Percentiles rank a stretch among this genome's conserved stretches.
phyloP scores from a whole-genome alignment of 2,797 vertebrate genomes.

The Champsocephalus esox region DNA sequence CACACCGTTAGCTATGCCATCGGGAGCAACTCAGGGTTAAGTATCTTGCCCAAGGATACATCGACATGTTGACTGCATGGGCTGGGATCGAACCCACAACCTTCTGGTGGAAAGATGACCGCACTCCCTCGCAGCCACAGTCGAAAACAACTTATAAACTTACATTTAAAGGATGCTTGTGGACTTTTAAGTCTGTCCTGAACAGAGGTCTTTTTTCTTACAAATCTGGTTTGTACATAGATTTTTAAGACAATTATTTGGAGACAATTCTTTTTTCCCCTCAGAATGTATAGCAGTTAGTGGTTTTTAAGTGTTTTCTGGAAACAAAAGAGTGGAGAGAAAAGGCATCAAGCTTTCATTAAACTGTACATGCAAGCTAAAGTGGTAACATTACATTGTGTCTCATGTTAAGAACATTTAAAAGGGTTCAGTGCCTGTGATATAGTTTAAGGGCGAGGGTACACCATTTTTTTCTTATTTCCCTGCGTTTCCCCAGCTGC shows the following conservation, averaged over 20 bases:
- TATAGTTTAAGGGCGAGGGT: conserved; percentile 1
- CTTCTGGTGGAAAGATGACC: too few species aligned
- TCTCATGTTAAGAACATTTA: neutral
- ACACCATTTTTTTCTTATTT: neutral
- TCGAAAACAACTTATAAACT: conserved; percentile 6
- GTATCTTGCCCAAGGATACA: too few species aligned
- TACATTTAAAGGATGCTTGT: conserved; percentile 11
- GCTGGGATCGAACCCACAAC: too few species aligned
- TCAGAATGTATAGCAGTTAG: too few species aligned
- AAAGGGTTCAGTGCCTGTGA: neutral
- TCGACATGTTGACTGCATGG: too few species aligned
- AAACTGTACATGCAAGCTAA: neutral
- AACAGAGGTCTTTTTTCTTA: neutral
- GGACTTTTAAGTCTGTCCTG: conserved; percentile 4
- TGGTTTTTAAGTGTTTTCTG: too few species aligned
- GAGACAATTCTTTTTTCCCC: neutral
- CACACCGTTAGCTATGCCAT: too few species aligned
- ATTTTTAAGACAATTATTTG: neutral
- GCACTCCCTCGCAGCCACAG: too few species aligned
- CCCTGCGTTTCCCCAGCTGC: conserved; percentile 28
- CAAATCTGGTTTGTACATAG: neutral
- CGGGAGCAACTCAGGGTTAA: too few species aligned
- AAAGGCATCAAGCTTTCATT: neutral
- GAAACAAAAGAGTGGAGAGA: too few species aligned
- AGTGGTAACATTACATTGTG: neutral